Evolutionary conservation across 2,113 vertebrate genomes (phyloP), one percentile per base, ranked within the genome.

Genomic region (Sapajus apella): DNA sequence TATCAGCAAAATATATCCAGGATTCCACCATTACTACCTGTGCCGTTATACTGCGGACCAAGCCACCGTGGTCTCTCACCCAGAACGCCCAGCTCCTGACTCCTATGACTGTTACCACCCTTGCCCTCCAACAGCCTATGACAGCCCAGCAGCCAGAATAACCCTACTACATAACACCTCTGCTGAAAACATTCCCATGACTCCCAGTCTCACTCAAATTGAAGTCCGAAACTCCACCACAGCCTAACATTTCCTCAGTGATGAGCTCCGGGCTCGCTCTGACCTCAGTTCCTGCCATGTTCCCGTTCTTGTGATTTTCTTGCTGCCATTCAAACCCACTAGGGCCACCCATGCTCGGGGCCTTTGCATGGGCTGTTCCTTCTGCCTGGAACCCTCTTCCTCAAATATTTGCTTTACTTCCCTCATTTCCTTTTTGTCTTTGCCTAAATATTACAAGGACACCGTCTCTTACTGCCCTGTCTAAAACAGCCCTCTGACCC

Each of bases 261-360:
- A 8, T 37, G 14, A 66, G 2, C 1, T 43, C 2, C 43, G 4
- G 5, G 35, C 30, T n/a, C 2, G 0, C 56, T 47, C 72, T 7
- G 32, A 32, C 25, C 47, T 23, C 11, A 0, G n/a, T 80, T 37
- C 70, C 56, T 20, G 2, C 11, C 50, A 1, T 40, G 11, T n/a
- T 43, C 55, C 75, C 45, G 55, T 21, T 23, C 30, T 2, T 6
- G 18, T 12, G 4, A 16, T 61, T 58, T n/a, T 47, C 87, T 52
- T 45, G 75, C 52, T 52, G 75, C 21, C 30, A 35, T 43, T 87
- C 37, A 64, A 43, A 75, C 30, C 50, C 12, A 10, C 10, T 12
- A 52, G 18, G 6, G 6, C 43, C 27, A 50, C 25, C 12, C 2
- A 0, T 0, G 1, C 32, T 56, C 14, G 8, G 25, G 56, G 32